These are phyloP conservation scores for Drusus annulatus DNA, from an alignment of 1,140 invertebrate species.

Conservation along the genomic window DNA sequence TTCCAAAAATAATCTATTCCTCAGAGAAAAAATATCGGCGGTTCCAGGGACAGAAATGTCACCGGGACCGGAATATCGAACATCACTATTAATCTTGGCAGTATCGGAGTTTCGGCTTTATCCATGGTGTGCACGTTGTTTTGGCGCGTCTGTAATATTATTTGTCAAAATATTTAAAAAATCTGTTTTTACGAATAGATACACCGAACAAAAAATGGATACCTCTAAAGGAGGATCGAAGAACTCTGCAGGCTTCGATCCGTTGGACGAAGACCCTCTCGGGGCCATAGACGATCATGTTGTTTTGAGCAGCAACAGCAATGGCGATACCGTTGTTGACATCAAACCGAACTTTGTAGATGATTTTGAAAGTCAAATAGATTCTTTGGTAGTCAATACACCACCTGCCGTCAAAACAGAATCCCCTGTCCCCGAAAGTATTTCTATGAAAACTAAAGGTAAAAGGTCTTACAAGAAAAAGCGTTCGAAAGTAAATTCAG, in stretches of 20 bases:
- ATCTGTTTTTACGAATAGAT: not conserved
- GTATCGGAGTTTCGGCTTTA: not conserved
- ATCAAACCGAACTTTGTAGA: not conserved
- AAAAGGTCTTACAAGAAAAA: slow-evolving; percentile 23
- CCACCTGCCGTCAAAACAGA: slow-evolving; percentile 2
- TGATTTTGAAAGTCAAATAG: slow-evolving; percentile 27
- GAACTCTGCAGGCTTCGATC: not conserved
- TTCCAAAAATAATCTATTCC: no score
- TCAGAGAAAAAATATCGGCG: no score
- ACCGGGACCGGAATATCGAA: no score
- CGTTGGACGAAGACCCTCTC: not conserved
- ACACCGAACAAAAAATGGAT: not conserved
- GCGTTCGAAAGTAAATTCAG: slow-evolving; percentile 5
- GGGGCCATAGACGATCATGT: not conserved
- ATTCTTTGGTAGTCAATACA: not conserved
- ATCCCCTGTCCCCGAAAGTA: not conserved
- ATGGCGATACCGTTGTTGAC: not conserved
- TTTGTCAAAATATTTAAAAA: slow-evolving; percentile 10
- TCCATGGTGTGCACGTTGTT: slow-evolving; percentile 14
- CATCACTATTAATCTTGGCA: no score
- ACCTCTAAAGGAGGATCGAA: not conserved
- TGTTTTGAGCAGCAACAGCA: not conserved
- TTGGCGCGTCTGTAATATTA: slow-evolving; percentile 14
- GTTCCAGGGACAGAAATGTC: no score
- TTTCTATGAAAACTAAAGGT: not conserved